Conservation (phyloP, 1,140 invertebrate genomes). For the Sinonovacula constricta region DNA sequence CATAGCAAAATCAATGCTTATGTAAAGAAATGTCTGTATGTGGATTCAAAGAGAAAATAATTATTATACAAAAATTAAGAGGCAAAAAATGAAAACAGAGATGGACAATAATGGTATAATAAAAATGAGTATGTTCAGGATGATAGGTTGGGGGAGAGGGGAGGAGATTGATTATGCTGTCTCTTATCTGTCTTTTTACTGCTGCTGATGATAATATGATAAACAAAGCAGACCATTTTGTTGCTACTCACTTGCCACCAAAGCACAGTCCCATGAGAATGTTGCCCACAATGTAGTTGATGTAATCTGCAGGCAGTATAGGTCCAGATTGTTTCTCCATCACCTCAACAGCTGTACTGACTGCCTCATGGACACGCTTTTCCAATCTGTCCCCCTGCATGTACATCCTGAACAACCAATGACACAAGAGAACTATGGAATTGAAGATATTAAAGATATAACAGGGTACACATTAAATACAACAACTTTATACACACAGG, state of each 20-base stretch:
- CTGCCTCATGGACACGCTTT: not conserved
- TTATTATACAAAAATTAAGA: not conserved
- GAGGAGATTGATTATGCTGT: not conserved
- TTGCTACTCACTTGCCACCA: slow-evolving; percentile 16
- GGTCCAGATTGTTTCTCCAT: not conserved
- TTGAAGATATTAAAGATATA: too few relatives aligned
- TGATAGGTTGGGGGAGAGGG: not conserved
- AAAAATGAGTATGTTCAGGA: not conserved
- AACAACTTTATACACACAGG: too few relatives aligned
- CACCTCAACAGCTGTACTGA: slow-evolving; percentile 9
- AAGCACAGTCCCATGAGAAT: slow-evolving; percentile 24
- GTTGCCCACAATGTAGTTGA: slow-evolving; percentile 15
- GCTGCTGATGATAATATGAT: too few relatives aligned
- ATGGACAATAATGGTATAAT: not conserved
- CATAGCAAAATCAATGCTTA: not conserved
- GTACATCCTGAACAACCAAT: slow-evolving; percentile 17
- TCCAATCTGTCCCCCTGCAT: slow-evolving; percentile 7
- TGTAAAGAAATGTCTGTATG: not conserved
- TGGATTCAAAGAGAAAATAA: not conserved
- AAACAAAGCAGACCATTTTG: not conserved
- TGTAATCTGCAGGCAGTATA: not conserved
- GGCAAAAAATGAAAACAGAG: not conserved
- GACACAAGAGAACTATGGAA: too few relatives aligned
- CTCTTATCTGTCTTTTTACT: not conserved
- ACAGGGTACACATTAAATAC: too few relatives aligned